Evolutionary conservation across 2,113 vertebrate species (phyloP), one percentile per base, ranked within the genome.

Genomic region (Upupa epops): DNA sequence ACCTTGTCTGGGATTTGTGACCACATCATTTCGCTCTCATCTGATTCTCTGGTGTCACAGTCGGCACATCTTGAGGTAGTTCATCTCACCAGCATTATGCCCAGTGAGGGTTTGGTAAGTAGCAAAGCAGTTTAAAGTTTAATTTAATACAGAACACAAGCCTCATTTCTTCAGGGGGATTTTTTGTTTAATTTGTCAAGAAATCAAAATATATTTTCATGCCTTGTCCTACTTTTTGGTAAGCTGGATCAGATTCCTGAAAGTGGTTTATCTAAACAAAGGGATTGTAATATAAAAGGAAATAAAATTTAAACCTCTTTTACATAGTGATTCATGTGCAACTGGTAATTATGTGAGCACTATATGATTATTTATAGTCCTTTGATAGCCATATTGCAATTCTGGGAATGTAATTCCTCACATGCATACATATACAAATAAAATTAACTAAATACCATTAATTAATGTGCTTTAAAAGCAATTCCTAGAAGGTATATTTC

Each of bases 11-110:
- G 98, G 96, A 99, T 99, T 94, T 99, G 98, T 93, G 98, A 98
- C 96, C 98, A 99, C 97, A 98, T 99, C 97, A 98, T 98, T 96
- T 98, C 98, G 13, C 97, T 99, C 90, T 99, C 99, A 59, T 99
- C 98, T 16, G 98, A 99, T 93, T 97, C 98, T 29, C 96, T 98
- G 96, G 98, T 98, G 90, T 98, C 98, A 32, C 98, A 99, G 95
- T 98, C 98, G 29, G 98, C 98, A 61, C 98, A 98, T 77, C 97
- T 98, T 91, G 98, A 98, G 96, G 98, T 98, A 36, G 98, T 98
- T 96, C 98, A 98, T 94, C 97, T 98, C 85, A 97, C 97, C 96
- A 98, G 97, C 93, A 98, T 99, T 88, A 98, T 98, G 98, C 98
- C 98, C 90, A 98, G 98, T 48, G 97, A 98, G 96, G 98, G 98